A percentile compares a stretch with the other conserved stretches of the same genome.
Conservation (phyloP, 2,888 invertebrate species). For the Omphaloscelis lunosa region DNA sequence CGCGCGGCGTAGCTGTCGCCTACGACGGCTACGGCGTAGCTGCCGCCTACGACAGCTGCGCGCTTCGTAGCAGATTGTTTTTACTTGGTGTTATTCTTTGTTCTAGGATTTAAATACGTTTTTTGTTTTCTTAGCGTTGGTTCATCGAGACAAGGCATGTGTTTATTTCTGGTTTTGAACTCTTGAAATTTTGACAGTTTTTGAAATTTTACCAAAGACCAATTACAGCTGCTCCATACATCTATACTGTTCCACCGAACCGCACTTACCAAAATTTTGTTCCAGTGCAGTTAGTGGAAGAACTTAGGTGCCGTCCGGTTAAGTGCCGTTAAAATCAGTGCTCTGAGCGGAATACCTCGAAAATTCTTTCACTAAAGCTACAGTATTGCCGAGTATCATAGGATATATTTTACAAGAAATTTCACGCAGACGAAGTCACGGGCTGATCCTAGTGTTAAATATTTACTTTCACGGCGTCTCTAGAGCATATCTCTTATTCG, state of each 20-base stretch:
- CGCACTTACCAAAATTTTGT: too few relatives aligned
- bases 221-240: too few relatives aligned
- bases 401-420: not conserved
- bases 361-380: too few relatives aligned
- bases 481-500: conserved; percentile 27
- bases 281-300: too few relatives aligned
- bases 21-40: conserved; percentile 36
- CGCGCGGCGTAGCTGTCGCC: conserved; percentile 21
- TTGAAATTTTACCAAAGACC: too few relatives aligned
- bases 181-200: too few relatives aligned
- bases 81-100: conserved; percentile 1
- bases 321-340: not conserved
- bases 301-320: too few relatives aligned
- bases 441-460: not conserved
- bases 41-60: conserved; percentile 18
- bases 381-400: too few relatives aligned
- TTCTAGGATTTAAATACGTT: not conserved
- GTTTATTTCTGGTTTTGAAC: not conserved
- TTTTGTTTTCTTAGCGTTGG: not conserved
- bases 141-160: not conserved
- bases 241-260: too few relatives aligned
- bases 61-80: conserved; percentile 31
- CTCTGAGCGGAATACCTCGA: too few relatives aligned
- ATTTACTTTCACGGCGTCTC: conserved; percentile 7
- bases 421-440: not conserved